Conservation (phyloP, 2,797 vertebrate species). For the Lates japonicus region DNA sequence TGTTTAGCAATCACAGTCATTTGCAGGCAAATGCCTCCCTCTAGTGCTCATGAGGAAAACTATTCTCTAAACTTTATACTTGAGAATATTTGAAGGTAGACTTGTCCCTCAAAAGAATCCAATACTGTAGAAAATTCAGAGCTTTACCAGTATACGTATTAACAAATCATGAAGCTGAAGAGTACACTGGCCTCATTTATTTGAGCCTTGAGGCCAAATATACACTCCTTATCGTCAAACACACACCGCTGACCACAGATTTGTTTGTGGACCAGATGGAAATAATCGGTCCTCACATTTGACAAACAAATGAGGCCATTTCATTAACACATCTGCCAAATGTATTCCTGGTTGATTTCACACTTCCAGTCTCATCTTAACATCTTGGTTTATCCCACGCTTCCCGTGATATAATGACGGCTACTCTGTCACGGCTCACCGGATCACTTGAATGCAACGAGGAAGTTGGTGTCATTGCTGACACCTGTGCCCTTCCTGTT, state of each 20-base stretch:
- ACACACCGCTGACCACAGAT: neutral
- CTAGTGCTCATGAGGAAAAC: constrained; percentile 65
- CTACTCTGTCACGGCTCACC: neutral
- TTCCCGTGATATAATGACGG: neutral
- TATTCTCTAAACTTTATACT: neutral
- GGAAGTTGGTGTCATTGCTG: too few species aligned
- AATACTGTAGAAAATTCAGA: too few species aligned
- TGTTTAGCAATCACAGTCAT: constrained; percentile 46
- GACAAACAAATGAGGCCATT: constrained; percentile 23
- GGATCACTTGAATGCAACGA: neutral
- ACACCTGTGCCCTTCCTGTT: too few species aligned
- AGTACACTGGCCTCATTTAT: too few species aligned
- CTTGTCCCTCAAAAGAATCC: neutral
- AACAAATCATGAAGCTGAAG: too few species aligned
- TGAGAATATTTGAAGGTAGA: neutral
- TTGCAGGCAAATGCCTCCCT: constrained; percentile 68
- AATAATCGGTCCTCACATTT: constrained; percentile 5
- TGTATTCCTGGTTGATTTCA: neutral
- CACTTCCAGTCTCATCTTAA: neutral
- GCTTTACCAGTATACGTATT: too few species aligned
- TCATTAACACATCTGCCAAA: neutral
- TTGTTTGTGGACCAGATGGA: constrained; percentile 1
- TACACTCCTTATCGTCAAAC: neutral
- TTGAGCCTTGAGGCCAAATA: neutral
- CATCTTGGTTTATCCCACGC: too few species aligned